Evolutionary conservation across 2,888 invertebrate genomes (phyloP).

Genomic region (Ochropacha duplaris): DNA sequence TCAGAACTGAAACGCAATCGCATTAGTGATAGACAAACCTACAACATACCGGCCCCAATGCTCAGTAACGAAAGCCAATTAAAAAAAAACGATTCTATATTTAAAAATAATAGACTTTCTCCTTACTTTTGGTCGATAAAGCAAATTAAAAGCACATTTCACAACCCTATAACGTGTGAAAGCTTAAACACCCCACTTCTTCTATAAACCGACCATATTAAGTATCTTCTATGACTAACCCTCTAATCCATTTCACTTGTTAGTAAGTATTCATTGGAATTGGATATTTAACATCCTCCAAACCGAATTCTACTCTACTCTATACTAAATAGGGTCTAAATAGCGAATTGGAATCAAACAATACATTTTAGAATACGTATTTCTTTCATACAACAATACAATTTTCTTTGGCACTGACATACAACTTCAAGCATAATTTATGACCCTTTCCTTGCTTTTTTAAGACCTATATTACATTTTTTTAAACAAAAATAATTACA

Average conservation of each 20-base stretch:
- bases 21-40: no score
- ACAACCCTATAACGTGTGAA: background rate
- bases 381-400: constrained; percentile 6
- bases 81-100: background rate
- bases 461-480: background rate
- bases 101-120: background rate
- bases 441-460: background rate
- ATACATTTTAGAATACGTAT: constrained; percentile 3
- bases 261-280: background rate
- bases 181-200: background rate
- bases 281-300: background rate
- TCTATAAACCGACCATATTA: background rate
- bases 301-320: background rate
- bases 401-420: constrained; percentile 18
- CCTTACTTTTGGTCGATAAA: background rate
- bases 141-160: background rate
- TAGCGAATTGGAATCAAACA: background rate
- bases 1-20: no score
- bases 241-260: background rate
- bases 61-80: no score
- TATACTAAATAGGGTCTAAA: background rate
- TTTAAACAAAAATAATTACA: background rate
- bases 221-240: background rate
- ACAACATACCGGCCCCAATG: background rate
- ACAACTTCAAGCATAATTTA: constrained; percentile 2